Evolutionary conservation across 2,113 vertebrate species (phyloP), one percentile per base, ranked within the genome.

Genomic region (Micromys minutus): DNA sequence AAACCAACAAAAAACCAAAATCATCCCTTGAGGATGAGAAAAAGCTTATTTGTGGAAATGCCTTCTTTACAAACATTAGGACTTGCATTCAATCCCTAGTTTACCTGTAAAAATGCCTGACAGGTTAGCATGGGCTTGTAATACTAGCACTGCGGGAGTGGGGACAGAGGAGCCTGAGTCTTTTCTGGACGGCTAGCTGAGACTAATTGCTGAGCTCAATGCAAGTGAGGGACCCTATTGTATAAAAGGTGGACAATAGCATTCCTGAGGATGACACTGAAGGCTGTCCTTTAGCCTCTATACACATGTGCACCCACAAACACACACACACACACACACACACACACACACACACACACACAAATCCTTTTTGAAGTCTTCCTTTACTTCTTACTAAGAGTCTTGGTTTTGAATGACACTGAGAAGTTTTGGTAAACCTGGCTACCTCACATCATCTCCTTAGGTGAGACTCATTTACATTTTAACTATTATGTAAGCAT

Each of bases 381-480:
- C 36, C 2, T 83, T 79, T 80, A 1, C 75, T 63, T 91, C 61
- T 7, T 3, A 34, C 94, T 90, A 67, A 13, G 71, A 98, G 97
- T 65, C 3, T 94, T 61, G 36, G 24, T 45, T 22, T 92, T 86
- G 74, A 86, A 89, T 52, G 71, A 69, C 55, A n/a, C 36, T 65
- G 92, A 96, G 96, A 97, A n/a, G 87, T 94, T 52, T 80, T n/a
- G 15, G 36, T 47, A 92, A 93, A 92, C 61, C 90, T 91, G 59
- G 81, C 94, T 55, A 84, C 87, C 71, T 93, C 42, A 19, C 16
- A 81, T 75, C 16, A 81, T 75, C 95, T 97, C 93, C 34, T 94
- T 88, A 96, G 97, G 98, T 98, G 97, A 98, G 98, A 97, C 96
- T 94, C 94, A 97, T 94, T 96, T 92, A 93, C 65, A 69, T 94